A percentile compares a stretch with the other conserved stretches of the same genome.
phyloP scores from a whole-genome alignment of 2,888 invertebrate species.

The Campaea margaritaria region DNA sequence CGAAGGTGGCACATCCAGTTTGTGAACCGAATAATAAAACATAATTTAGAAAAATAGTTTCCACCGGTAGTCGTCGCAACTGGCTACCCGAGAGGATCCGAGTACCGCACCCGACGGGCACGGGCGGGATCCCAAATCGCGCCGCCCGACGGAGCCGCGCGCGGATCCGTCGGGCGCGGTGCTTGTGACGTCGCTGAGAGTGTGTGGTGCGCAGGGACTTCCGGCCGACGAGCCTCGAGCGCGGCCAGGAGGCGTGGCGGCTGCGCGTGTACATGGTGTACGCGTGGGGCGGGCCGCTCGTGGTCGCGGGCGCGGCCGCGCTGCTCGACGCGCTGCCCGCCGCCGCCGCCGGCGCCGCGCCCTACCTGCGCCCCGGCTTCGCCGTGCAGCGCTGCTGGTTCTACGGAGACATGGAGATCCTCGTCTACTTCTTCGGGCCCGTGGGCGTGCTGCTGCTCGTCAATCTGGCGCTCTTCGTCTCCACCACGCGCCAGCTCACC shows the following conservation, averaged over 20 bases:
- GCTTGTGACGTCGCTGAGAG: not conserved
- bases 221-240: constrained; percentile 93
- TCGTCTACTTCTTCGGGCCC: constrained; percentile 94
- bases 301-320: constrained; percentile 90
- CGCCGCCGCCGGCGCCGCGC: constrained; percentile 80
- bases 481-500: constrained; percentile 93
- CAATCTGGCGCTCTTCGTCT: constrained; percentile 91
- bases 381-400: constrained; percentile 93
- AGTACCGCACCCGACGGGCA: too few species aligned
- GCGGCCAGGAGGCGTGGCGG: constrained; percentile 92
- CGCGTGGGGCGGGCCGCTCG: constrained; percentile 93
- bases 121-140: too few species aligned
- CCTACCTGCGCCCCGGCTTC: constrained; percentile 90
- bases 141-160: too few species aligned
- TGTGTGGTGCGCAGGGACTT: constrained; percentile 86
- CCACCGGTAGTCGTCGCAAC: too few species aligned
- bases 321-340: constrained; percentile 88
- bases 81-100: too few species aligned
- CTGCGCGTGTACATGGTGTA: constrained; percentile 92
- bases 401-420: constrained; percentile 91
- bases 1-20: too few species aligned
- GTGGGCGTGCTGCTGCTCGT: constrained; percentile 91
- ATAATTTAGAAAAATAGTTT: too few species aligned
- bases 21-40: too few species aligned
- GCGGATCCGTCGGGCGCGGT: too few species aligned